Evolutionary conservation across 1,140 invertebrate species (phyloP).

Genomic region (Akabosia matsudoensis): DNA sequence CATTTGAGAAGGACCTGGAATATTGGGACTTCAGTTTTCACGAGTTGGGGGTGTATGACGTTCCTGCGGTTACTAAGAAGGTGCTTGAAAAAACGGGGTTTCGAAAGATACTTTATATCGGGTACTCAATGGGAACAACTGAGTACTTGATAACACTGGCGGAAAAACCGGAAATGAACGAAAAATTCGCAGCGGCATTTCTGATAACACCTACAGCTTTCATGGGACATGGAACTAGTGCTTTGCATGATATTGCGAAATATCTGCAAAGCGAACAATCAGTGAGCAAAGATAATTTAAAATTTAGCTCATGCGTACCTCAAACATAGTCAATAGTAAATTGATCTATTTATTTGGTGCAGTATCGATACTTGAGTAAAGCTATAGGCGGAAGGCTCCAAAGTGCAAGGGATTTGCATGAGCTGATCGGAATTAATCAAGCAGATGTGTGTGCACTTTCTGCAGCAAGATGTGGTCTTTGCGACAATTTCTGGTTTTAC

Average conservation of each 20-base stretch:
- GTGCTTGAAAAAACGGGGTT: constrained; percentile 52
- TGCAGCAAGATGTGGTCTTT: background rate
- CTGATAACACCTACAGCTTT: background rate
- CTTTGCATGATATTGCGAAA: too few species aligned
- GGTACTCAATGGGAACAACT: constrained; percentile 56
- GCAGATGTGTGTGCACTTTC: background rate
- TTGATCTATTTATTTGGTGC: too few species aligned
- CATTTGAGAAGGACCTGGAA: background rate
- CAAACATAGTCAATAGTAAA: too few species aligned
- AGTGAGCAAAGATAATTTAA: too few species aligned
- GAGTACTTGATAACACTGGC: constrained; percentile 60
- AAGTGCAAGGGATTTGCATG: background rate
- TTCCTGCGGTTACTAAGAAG: constrained; percentile 59
- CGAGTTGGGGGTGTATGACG: constrained; percentile 59
- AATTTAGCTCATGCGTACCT: too few species aligned
- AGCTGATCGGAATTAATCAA: background rate
- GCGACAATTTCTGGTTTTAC: background rate
- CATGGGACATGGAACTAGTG: background rate
- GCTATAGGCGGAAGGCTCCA: background rate
- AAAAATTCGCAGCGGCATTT: constrained; percentile 50
- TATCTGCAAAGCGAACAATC: too few species aligned
- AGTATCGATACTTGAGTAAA: too few species aligned
- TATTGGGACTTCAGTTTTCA: constrained; percentile 52
- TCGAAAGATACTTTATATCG: constrained; percentile 54
- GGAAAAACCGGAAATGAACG: constrained; percentile 57